Evolutionary conservation across 2,888 invertebrate genomes (phyloP).

Genomic region (Rotaria macrura): DNA sequence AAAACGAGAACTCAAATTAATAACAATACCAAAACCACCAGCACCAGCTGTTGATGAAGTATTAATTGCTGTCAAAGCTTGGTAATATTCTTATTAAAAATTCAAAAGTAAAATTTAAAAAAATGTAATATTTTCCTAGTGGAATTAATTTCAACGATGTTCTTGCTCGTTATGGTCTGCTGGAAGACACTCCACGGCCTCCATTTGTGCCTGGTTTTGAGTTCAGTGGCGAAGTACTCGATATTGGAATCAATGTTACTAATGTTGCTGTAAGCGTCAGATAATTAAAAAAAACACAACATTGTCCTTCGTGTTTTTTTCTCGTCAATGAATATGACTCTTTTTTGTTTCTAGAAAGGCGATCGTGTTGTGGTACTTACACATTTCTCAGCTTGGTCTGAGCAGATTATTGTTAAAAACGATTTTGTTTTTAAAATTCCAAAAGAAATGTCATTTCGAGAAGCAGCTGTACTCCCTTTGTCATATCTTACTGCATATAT

Average conservation of each 20-base stretch:
- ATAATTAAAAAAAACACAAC: not conserved
- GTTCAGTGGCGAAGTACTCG: constrained; percentile 60
- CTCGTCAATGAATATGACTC: not conserved
- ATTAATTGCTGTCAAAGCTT: constrained; percentile 26
- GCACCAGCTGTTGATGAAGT: constrained; percentile 11
- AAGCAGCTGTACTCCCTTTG: constrained; percentile 72
- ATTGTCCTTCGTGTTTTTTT: not conserved
- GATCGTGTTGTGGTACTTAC: constrained; percentile 66
- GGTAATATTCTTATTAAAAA: not conserved
- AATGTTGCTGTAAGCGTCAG: constrained; percentile 39
- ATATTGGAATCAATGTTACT: constrained; percentile 43
- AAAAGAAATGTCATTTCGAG: constrained; percentile 62
- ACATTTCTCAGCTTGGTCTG: constrained; percentile 75
- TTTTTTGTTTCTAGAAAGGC: constrained; percentile 41
- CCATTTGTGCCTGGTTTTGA: constrained; percentile 75
- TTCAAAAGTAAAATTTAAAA: too few species aligned
- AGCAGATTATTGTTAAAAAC: constrained; percentile 52
- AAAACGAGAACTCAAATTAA: constrained; percentile 15
- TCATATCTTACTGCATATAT: constrained; percentile 76
- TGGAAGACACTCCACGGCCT: constrained; percentile 73
- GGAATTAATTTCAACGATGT: constrained; percentile 80
- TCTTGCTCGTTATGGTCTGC: constrained; percentile 73
- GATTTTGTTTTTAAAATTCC: constrained; percentile 66
- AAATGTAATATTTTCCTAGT: constrained; percentile 52
- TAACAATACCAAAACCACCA: constrained; percentile 10